Base-by-base conservation (phyloP, 2,888 invertebrate species). In the Strigamia crassipes region DNA sequence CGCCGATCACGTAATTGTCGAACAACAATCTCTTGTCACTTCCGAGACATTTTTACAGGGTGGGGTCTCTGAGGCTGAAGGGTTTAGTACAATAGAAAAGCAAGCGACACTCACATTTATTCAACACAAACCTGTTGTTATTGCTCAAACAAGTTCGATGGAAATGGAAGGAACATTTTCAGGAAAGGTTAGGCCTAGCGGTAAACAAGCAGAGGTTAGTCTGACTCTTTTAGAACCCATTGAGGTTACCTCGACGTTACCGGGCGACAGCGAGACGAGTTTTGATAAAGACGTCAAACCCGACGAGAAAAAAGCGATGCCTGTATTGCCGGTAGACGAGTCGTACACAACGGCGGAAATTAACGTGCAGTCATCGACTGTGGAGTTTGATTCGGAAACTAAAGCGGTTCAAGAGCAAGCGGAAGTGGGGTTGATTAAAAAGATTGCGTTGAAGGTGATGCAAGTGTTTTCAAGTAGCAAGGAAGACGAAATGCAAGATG, bases 221-320 rank as follows among this genome's bases (percentile, higher is more conserved):
- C 82, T 84, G 42, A 80, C 82, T 73, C 83, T 84, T 81, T 73
- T 82, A 81, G 81, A 83, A 79, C 81, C 84, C 9, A 34, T 85
- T 42, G 81, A 84, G 51, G 73, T 85, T 79, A 79, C 51, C 61
- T 83, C 84, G 78, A 84, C 83, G 10, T 83, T 82, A 38, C 34
- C 78, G n/a, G 46, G 81, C 41, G 61, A 82, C 0, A 83, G 79
- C 15, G 83, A 83, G 66, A 31, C 15, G 8, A 81, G 51, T 21
- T 61, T 83, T 34, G 82, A 73, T 15, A 34, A 51, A 21, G 23
- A 81, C 41, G 56, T 78, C 18, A 56, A 66, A 41, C 77, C 81
- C 4, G 38, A 31, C 9, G 21, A 80, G 0, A 79, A 80, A 23
- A 80, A 18, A 21, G 83, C 83, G 21, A 12, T 18, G 15, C n/a